Evolutionary conservation across 2,113 vertebrate genomes (phyloP).

Genomic region (Chunga burmeisteri): DNA sequence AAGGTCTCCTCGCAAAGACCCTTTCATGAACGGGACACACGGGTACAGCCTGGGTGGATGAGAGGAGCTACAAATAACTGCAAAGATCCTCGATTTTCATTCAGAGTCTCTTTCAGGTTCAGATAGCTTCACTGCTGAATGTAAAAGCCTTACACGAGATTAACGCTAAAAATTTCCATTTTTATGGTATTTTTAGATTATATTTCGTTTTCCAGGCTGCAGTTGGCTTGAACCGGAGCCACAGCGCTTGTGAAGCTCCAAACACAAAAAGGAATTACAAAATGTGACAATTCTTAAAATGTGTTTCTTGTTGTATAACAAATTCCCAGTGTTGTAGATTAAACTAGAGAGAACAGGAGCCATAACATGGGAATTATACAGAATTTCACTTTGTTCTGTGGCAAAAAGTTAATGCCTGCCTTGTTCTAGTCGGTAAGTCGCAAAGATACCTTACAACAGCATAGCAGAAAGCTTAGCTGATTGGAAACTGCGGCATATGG

Average conservation of each 20-base stretch:
- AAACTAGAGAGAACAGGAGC: conserved; percentile 42
- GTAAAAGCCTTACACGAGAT: not conserved
- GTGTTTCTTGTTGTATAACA: conserved; percentile 59
- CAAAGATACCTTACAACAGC: not conserved
- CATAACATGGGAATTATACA: conserved; percentile 23
- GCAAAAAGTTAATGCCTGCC: conserved; percentile 28
- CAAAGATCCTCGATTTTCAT: not conserved
- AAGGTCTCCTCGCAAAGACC: not conserved
- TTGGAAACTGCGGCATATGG: not conserved
- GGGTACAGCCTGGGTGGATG: not conserved
- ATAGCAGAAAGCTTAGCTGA: not conserved
- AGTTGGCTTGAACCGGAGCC: conserved; percentile 54
- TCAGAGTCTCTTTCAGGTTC: not conserved
- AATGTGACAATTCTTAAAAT: conserved; percentile 64
- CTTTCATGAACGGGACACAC: not conserved
- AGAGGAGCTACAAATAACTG: not conserved
- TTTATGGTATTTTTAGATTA: conserved; percentile 51
- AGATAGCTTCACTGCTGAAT: not conserved
- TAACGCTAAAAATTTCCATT: conserved; percentile 37
- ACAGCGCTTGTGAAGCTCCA: not conserved
- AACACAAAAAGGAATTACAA: conserved; percentile 50
- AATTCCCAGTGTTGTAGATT: conserved; percentile 49
- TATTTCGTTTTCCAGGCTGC: conserved; percentile 55
- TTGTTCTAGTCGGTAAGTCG: not conserved
- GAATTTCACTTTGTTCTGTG: conserved; percentile 18